These are phyloP conservation scores for Apteryx owenii DNA, from an alignment of 2,113 vertebrate species.

Conservation along the genomic window DNA sequence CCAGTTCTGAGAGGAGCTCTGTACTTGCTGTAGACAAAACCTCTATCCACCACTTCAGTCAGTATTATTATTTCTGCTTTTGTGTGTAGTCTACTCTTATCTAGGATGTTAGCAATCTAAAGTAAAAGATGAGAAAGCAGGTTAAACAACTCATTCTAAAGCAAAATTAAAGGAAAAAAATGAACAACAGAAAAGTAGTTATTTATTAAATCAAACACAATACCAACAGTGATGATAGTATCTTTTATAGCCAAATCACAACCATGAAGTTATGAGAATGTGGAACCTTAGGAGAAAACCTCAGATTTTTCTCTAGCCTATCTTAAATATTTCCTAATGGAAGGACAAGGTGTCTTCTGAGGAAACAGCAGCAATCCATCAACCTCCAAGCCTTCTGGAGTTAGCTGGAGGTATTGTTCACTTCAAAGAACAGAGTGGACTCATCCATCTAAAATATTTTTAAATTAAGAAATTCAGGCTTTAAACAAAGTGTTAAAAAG, in stretches of 20 bases:
- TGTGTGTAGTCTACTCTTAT: neutral
- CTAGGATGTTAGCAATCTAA: neutral
- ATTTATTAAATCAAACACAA: neutral
- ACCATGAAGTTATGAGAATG: neutral
- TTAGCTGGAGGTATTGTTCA: neutral
- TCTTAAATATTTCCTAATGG: neutral
- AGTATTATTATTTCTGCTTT: neutral
- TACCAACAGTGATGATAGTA: neutral
- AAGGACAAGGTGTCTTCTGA: neutral
- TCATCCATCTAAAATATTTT: neutral
- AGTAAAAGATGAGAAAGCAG: neutral
- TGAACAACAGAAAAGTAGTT: neutral
- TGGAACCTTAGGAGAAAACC: neutral
- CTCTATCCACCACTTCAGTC: neutral
- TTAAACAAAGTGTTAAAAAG: neutral
- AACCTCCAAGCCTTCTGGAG: neutral
- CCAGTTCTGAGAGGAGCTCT: neutral
- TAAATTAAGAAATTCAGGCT: neutral
- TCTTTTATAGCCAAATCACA: neutral
- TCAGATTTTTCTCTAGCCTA: neutral
- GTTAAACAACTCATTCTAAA: neutral
- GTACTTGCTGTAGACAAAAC: neutral
- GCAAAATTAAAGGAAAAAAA: neutral
- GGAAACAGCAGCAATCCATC: neutral
- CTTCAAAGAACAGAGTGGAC: neutral